Conservation (phyloP, 2,113 vertebrate species). For the Caretta caretta region DNA sequence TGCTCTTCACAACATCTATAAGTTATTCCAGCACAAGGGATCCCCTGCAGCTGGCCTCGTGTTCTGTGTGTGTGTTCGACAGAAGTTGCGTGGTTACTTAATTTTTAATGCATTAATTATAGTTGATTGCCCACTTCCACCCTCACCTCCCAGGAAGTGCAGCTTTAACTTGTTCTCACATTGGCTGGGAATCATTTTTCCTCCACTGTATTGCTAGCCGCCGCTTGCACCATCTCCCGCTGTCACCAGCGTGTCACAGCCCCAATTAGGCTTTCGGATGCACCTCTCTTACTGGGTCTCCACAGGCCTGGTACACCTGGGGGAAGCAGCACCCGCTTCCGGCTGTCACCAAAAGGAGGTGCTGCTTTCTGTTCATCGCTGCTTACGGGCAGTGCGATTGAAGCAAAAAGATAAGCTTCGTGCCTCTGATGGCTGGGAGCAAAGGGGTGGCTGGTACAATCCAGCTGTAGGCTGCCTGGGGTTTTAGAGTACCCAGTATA, state of each 20-base stretch:
- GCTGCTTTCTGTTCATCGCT: not conserved
- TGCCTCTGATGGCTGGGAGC: not conserved
- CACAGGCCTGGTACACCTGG: not conserved
- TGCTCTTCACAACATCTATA: not conserved
- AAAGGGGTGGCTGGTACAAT: not conserved
- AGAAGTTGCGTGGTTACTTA: slow-evolving; percentile 5
- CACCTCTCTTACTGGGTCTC: not conserved
- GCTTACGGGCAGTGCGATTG: too few relatives aligned
- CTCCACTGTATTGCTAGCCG: not conserved
- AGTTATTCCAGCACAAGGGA: rapidly evolving
- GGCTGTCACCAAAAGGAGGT: not conserved
- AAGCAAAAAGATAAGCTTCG: not conserved
- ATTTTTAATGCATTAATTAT: slow-evolving; percentile 64
- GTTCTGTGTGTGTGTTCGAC: not conserved
- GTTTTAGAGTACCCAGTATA: not conserved
- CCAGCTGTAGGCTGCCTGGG: not conserved
- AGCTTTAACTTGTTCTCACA: not conserved
- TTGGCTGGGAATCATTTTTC: not conserved
- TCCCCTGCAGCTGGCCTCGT: slow-evolving; percentile 45
- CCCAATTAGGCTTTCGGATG: not conserved
- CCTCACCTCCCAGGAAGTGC: slow-evolving; percentile 23
- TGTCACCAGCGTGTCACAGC: not conserved
- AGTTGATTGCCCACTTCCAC: slow-evolving; percentile 26
- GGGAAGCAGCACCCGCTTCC: not conserved
- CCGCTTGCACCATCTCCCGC: not conserved